A percentile compares a stretch with the other conserved stretches of the same genome.
phyloP scores from a whole-genome alignment of 1,140 invertebrate species.

The Pseudomyrmex sp. region DNA sequence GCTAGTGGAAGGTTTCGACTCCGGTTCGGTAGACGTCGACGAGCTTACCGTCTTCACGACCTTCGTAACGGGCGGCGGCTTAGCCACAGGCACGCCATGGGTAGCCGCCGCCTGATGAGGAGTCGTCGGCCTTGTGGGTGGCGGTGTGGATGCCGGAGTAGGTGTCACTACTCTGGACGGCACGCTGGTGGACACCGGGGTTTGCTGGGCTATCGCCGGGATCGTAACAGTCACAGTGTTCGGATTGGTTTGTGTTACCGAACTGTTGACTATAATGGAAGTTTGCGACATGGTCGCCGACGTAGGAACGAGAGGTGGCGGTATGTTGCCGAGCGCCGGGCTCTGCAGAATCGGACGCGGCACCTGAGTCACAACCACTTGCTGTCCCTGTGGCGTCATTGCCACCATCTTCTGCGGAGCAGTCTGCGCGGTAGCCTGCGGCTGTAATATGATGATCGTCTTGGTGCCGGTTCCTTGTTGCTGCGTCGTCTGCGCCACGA shows the following conservation, averaged over 20 bases:
- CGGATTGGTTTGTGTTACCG: slow-evolving; percentile 76
- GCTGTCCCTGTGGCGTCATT: slow-evolving; percentile 88
- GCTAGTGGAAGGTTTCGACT: slow-evolving; percentile 79
- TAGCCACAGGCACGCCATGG: slow-evolving; percentile 61
- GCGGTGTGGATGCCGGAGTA: slow-evolving; percentile 81
- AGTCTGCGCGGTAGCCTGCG: slow-evolving; percentile 83
- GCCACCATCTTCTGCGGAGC: slow-evolving; percentile 87
- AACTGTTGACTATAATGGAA: slow-evolving; percentile 82
- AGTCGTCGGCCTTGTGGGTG: slow-evolving; percentile 82
- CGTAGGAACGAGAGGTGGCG: slow-evolving; percentile 82
- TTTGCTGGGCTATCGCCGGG: slow-evolving; percentile 77
- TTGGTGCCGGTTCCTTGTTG: slow-evolving; percentile 88
- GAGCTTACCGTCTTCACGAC: slow-evolving; percentile 78
- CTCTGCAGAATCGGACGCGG: slow-evolving; percentile 86
- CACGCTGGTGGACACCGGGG: slow-evolving; percentile 79
- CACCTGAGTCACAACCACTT: slow-evolving; percentile 87
- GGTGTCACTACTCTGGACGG: slow-evolving; percentile 82
- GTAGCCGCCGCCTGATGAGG: slow-evolving; percentile 79
- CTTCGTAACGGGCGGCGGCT: slow-evolving; percentile 66
- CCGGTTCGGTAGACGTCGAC: slow-evolving; percentile 76
- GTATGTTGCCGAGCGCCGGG: slow-evolving; percentile 83
- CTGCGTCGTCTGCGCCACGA: slow-evolving; percentile 87
- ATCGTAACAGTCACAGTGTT: slow-evolving; percentile 76
- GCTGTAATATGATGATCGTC: slow-evolving; percentile 91
- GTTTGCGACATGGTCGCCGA: slow-evolving; percentile 83